phyloP scores from a whole-genome alignment of 2,888 invertebrate species.

The Tineola bisselliella region DNA sequence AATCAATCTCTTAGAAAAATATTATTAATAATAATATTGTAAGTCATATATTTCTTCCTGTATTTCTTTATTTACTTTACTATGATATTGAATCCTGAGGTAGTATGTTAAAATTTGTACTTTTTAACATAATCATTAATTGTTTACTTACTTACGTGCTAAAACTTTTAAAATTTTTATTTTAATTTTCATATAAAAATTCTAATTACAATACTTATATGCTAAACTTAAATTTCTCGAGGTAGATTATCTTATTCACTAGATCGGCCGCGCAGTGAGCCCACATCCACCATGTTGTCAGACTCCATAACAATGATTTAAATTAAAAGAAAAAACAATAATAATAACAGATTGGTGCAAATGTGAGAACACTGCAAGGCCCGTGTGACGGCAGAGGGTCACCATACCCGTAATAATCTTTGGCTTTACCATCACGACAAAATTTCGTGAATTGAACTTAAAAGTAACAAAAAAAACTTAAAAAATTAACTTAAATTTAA shows the following conservation, averaged over 20 bases:
- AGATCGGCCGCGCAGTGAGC: slow-evolving; percentile 37
- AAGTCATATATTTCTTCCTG: neutral
- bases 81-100: slow-evolving; percentile 57
- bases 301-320: neutral
- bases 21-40: neutral
- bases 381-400: slow-evolving; percentile 67
- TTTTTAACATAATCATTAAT: slow-evolving; percentile 39
- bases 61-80: slow-evolving; percentile 3
- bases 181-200: slow-evolving; percentile 55
- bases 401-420: slow-evolving; percentile 69
- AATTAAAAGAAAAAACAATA: neutral
- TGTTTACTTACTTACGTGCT: slow-evolving; percentile 36
- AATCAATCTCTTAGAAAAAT: neutral
- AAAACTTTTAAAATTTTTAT: slow-evolving; percentile 38
- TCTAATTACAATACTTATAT: slow-evolving; percentile 58
- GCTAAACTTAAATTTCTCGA: slow-evolving; percentile 57
- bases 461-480: slow-evolving; percentile 17
- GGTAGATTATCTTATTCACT: slow-evolving; percentile 64
- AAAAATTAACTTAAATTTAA: slow-evolving; percentile 11
- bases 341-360: slow-evolving; percentile 12
- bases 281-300: slow-evolving; percentile 19
- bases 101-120: slow-evolving; percentile 59
- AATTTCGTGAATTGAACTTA: slow-evolving; percentile 18
- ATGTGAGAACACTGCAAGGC: slow-evolving; percentile 38
- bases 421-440: slow-evolving; percentile 69